These are phyloP conservation scores for Archaeoteleia sp. DNA, from an alignment of 2,888 invertebrate species.

Conservation along the genomic window DNA sequence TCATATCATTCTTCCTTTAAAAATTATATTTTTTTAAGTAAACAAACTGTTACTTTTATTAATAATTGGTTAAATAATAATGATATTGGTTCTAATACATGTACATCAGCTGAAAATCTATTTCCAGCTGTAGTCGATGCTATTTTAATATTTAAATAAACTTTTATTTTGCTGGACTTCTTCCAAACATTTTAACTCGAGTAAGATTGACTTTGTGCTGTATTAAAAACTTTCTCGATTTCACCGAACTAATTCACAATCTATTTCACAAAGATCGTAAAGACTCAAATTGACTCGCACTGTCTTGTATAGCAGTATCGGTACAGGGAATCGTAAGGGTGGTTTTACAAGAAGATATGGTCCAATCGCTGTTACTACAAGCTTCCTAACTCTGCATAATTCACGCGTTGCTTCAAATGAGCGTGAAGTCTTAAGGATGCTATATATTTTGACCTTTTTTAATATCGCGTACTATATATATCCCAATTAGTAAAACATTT, in stretches of 20 bases:
- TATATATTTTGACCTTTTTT: neutral
- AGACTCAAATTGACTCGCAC: slow-evolving; percentile 52
- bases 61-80: too few species aligned
- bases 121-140: too few species aligned
- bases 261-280: slow-evolving; percentile 56
- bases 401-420: slow-evolving; percentile 12
- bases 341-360: slow-evolving; percentile 59
- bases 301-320: slow-evolving; percentile 54
- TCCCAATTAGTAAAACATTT: slow-evolving; percentile 7
- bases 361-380: slow-evolving; percentile 50
- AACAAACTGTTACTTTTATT: too few species aligned
- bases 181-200: too few species aligned
- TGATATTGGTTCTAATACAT: too few species aligned
- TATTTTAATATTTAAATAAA: too few species aligned
- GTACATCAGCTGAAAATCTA: too few species aligned
- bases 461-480: neutral
- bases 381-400: slow-evolving; percentile 17
- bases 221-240: slow-evolving; percentile 50
- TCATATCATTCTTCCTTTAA: too few species aligned
- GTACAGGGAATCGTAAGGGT: slow-evolving; percentile 39
- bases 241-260: slow-evolving; percentile 47
- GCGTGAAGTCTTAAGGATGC: too few species aligned
- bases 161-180: too few species aligned
- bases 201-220: slow-evolving; percentile 36
- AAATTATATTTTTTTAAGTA: too few species aligned